phyloP scores from a whole-genome alignment of 2,888 invertebrate genomes.

The Eristalinus sepulchralis region DNA sequence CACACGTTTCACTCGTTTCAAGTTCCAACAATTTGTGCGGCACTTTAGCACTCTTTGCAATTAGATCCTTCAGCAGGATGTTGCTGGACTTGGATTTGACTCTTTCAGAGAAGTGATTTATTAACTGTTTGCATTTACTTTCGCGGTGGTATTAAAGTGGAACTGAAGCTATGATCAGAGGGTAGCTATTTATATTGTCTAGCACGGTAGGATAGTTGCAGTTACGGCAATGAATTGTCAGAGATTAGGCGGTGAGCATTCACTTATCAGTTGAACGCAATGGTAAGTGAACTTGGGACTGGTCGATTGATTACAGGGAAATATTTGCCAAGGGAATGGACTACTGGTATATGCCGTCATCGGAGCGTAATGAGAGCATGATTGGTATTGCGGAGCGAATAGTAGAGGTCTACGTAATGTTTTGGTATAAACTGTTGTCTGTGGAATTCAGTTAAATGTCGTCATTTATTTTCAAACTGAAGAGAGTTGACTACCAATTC shows the following conservation, averaged over 20 bases:
- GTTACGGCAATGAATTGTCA: slow-evolving; percentile 14
- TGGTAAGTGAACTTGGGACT: slow-evolving; percentile 12
- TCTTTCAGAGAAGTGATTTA: neutral
- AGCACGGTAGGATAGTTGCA: slow-evolving; percentile 45
- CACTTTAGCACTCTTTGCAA: neutral
- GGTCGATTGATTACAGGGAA: neutral
- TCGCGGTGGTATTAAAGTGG: slow-evolving; percentile 26
- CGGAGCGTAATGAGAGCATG: neutral
- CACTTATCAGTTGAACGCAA: slow-evolving; percentile 58
- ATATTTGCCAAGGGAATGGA: neutral
- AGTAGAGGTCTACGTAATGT: neutral
- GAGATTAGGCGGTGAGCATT: slow-evolving; percentile 40
- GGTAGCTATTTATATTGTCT: slow-evolving; percentile 55
- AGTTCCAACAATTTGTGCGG: neutral
- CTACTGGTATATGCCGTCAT: slow-evolving; percentile 15
- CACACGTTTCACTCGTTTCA: neutral
- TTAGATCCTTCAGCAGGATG: neutral
- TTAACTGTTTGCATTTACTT: slow-evolving; percentile 8
- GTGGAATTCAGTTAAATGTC: neutral
- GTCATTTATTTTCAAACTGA: too few species aligned
- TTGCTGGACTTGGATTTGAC: neutral
- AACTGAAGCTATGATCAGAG: slow-evolving; percentile 33
- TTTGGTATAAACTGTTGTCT: neutral
- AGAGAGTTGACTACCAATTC: too few species aligned
- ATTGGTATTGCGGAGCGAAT: neutral